Percentiles rank a stretch among this genome's conserved stretches.
These are phyloP conservation scores for Corythornis vintsioides DNA, from an alignment of 2,113 vertebrate species.

Conservation along the genomic window DNA sequence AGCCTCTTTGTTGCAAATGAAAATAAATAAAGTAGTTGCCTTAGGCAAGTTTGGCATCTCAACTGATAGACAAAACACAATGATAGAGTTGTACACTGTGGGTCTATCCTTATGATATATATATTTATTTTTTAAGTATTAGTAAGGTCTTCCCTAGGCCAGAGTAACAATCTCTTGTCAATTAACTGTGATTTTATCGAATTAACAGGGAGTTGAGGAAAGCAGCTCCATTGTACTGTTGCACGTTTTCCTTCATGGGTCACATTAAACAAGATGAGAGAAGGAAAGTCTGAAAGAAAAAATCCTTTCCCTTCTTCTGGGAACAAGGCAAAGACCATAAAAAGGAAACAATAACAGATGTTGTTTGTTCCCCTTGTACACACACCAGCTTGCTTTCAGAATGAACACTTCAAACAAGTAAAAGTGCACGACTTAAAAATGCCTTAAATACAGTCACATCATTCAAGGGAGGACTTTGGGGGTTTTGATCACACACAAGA, in stretches of 20 bases:
- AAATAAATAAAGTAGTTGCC: background rate
- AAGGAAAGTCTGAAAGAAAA: background rate
- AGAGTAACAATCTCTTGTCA: background rate
- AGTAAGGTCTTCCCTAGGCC: background rate
- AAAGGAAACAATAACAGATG: background rate
- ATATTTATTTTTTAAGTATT: background rate
- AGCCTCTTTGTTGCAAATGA: background rate
- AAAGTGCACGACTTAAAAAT: background rate
- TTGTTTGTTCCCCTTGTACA: background rate
- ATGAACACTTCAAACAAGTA: background rate
- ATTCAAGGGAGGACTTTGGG: background rate
- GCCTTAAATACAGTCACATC: background rate
- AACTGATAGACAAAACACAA: background rate
- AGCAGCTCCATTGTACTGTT: background rate
- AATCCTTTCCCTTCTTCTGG: background rate
- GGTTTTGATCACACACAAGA: background rate
- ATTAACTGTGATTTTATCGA: background rate
- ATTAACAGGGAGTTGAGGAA: background rate
- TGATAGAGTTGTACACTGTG: accelerated
- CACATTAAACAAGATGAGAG: background rate
- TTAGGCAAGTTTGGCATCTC: background rate
- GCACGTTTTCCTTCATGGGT: background rate
- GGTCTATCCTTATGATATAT: background rate
- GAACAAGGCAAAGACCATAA: background rate
- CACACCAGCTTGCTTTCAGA: background rate